Evolutionary conservation across 2,888 invertebrate species (phyloP).

Genomic region (Nasonovia ribisnigri): DNA sequence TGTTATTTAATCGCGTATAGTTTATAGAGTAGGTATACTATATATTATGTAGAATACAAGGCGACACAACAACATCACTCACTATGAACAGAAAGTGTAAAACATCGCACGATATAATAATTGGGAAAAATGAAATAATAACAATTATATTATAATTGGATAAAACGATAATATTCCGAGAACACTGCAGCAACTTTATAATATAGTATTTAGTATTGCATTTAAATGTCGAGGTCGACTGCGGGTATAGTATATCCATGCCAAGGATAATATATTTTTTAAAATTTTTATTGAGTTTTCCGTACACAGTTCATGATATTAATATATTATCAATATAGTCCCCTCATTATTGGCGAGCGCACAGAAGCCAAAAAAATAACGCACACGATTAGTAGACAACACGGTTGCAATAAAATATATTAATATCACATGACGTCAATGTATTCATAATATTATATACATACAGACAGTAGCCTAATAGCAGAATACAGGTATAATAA

Average conservation of each 20-base stretch:
- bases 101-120: background rate
- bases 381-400: background rate
- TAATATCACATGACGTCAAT: background rate
- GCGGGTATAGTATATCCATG: slow-evolving; percentile 32
- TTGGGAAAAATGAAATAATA: background rate
- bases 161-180: slow-evolving; percentile 1
- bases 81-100: background rate
- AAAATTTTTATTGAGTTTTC: slow-evolving; percentile 6
- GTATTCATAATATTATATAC: background rate
- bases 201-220: background rate
- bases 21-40: background rate
- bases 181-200: background rate
- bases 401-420: too few relatives aligned
- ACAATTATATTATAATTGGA: slow-evolving; percentile 31
- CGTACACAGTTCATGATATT: background rate
- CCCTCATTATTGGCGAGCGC: background rate
- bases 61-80: background rate
- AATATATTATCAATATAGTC: background rate
- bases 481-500: background rate
- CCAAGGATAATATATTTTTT: slow-evolving; percentile 40
- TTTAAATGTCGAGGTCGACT: slow-evolving; percentile 48
- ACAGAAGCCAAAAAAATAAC: background rate
- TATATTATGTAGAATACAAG: background rate
- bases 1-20: background rate
- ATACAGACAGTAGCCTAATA: background rate